Conservation (phyloP, 2,113 vertebrate species). For the Lepisosteus osseus region DNA sequence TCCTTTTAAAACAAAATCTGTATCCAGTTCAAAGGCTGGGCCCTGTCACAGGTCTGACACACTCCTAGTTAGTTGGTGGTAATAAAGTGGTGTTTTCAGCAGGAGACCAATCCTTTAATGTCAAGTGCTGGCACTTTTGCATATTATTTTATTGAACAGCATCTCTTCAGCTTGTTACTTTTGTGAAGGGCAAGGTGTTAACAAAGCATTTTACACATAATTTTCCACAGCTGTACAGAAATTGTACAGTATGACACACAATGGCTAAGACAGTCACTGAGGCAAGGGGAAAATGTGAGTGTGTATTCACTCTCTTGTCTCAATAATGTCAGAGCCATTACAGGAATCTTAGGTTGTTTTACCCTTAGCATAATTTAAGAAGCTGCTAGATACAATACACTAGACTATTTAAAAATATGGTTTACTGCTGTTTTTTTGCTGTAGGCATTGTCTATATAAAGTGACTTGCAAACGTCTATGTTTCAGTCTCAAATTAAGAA, state of each 20-base stretch:
- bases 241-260: background rate
- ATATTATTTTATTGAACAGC: background rate
- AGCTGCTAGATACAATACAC: too few relatives aligned
- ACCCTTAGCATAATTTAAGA: background rate
- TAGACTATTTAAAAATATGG: too few relatives aligned
- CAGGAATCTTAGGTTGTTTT: background rate
- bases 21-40: background rate
- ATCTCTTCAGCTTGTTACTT: background rate
- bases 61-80: background rate
- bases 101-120: background rate
- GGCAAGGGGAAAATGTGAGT: background rate
- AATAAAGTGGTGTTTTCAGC: background rate
- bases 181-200: background rate
- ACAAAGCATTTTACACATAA: slow-evolving; percentile 1
- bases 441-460: too few relatives aligned
- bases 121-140: background rate
- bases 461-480: too few relatives aligned
- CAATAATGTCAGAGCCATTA: background rate
- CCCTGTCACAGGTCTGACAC: background rate
- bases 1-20: background rate
- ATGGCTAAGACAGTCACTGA: background rate
- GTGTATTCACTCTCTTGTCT: background rate
- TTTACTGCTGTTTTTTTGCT: too few relatives aligned
- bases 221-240: background rate
- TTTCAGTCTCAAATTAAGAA: too few relatives aligned